A percentile compares a stretch with the other conserved stretches of the same genome.
Conservation (phyloP, 2,113 vertebrate genomes). For the Apteryx mantelli region DNA sequence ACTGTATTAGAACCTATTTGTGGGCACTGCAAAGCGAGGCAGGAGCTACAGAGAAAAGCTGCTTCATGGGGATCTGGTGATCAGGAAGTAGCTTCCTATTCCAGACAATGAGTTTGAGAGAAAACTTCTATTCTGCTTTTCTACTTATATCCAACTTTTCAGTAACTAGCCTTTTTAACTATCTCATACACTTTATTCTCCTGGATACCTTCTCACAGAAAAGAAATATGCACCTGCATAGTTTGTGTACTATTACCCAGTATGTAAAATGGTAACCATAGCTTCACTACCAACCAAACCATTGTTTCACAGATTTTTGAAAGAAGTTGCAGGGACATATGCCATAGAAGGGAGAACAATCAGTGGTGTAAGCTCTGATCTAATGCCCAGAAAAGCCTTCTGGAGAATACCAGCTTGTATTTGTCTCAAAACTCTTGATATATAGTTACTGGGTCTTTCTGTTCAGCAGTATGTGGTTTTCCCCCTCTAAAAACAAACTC, state of each 20-base stretch:
- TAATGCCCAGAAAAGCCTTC: neutral
- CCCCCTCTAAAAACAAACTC: neutral
- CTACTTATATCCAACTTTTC: neutral
- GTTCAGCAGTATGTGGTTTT: neutral
- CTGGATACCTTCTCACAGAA: neutral
- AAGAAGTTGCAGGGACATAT: too few species aligned
- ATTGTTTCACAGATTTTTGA: too few species aligned
- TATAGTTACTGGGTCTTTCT: neutral
- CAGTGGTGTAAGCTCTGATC: neutral
- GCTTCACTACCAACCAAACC: too few species aligned
- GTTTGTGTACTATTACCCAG: too few species aligned
- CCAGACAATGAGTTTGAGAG: neutral
- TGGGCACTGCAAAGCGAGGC: accelerated
- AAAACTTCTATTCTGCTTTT: neutral
- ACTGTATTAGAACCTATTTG: neutral
- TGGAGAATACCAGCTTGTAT: neutral
- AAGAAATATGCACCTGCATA: neutral
- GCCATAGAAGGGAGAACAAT: neutral
- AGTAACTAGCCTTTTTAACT: neutral
- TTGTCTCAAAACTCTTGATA: neutral
- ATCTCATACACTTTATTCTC: neutral
- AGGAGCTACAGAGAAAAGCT: neutral
- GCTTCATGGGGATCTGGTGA: neutral
- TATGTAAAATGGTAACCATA: too few species aligned
- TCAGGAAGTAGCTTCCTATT: neutral